Evolutionary conservation across 1,140 invertebrate species (phyloP).

Genomic region (Brachionus manjavacas): DNA sequence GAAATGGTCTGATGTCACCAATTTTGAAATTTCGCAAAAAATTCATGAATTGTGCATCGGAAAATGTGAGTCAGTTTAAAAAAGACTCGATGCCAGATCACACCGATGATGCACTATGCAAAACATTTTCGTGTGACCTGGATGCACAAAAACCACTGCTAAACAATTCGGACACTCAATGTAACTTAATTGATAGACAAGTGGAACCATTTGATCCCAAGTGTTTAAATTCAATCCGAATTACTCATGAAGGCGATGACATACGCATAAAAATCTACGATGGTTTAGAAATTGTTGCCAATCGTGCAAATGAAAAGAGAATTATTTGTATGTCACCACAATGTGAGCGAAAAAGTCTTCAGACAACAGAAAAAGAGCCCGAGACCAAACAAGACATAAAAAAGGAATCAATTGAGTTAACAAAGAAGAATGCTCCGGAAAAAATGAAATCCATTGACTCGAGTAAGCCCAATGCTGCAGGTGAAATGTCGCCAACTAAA

Average conservation of each 20-base stretch:
- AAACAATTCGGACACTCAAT: background rate
- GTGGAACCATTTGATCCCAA: background rate
- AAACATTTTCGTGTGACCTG: background rate
- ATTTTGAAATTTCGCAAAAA: constrained; percentile 16
- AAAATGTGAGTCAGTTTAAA: background rate
- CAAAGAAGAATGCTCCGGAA: background rate
- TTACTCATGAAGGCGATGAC: constrained; percentile 32
- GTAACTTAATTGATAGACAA: background rate
- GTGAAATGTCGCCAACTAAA: constrained; percentile 46
- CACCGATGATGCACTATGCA: background rate
- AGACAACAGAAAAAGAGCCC: background rate
- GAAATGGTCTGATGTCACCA: constrained; percentile 21
- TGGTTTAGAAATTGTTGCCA: constrained; percentile 22
- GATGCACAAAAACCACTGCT: background rate
- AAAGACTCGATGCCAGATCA: background rate
- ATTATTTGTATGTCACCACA: constrained; percentile 42
- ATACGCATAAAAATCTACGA: constrained; percentile 18
- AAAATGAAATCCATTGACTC: background rate
- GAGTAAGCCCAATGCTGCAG: background rate
- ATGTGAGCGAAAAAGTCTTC: background rate
- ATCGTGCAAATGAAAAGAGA: constrained; percentile 42
- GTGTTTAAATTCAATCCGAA: constrained; percentile 20
- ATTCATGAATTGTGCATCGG: constrained; percentile 7
- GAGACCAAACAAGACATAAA: background rate
- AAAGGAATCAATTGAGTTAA: background rate